Base-by-base conservation (phyloP, 1,140 invertebrate genomes). In the Saxidomus purpurata region DNA sequence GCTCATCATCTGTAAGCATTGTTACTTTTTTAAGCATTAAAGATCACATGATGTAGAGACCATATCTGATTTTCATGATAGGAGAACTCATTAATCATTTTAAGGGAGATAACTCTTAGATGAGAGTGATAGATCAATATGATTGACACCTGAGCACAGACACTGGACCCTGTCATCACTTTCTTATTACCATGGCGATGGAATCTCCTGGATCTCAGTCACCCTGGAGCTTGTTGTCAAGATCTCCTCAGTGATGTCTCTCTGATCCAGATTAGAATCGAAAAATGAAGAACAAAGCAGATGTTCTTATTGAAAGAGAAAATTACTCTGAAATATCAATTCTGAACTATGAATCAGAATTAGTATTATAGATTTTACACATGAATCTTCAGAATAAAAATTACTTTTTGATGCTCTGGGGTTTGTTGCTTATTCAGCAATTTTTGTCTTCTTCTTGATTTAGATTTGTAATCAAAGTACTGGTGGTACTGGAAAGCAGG, bases 51-150 rank as follows among this genome's bases (percentile, higher is more conserved):
- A 55, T 34, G 9, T 55, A 17, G 13, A 52, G 43, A 52, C 28
- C 28, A 55, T 36, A 52, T 79, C 76, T 79, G 76, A 79, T 79
- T 49, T 79, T 38, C 49, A 19, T 55, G 76, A 79, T 79, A 52
- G 49, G 49, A 79, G 76, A 79, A 49, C 76, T 79, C 76, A 79
- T 79, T 55, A 79, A 79, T 79, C 76, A 79, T 79, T 52, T 55
- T n/a, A 55, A 55, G 76, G 76, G 76, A 79, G 76, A 79, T 79
- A 34, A 79, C 49, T 79, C 49, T 55, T 8, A 79, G 76, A 79
- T 79, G 76, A 52, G 47, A 79, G 76, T 52, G 76, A 79, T 79
- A 36, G 76, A 59, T 79, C 76, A 79, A 79, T 79, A 52, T 79
- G 76, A 79, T 79, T 79, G 76, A 47, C 36, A 79, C 76, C 25